Base-by-base conservation (phyloP, 2,797 vertebrate species). In the Sebastes steindachneri region DNA sequence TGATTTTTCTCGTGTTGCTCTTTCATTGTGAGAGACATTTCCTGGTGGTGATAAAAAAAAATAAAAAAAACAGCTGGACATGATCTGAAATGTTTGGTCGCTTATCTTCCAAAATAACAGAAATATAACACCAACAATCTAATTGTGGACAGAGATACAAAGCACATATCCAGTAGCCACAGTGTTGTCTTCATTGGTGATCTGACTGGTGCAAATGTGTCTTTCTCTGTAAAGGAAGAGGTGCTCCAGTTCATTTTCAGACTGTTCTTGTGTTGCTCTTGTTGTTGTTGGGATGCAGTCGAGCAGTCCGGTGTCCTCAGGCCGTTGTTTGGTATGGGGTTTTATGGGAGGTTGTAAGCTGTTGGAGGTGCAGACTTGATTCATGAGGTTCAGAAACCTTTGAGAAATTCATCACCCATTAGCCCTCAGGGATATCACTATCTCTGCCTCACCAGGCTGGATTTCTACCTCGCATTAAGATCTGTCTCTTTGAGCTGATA, bases 331-430 rank as follows among this genome's bases (percentile, higher is more conserved):
- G 31, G 17, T 66, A 2, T 37, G 73, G 28, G 51, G 68, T 68
- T 57, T 73, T 64, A 63, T 73, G 63, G 81, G 67, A 65, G 41
- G 58, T n/a, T 57, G 41, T 23, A 31, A 70, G 51, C 70, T 37
- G 51, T 75, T 77, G 63, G 66, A 67, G 59, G 69, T n/a, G 41
- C 62, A 58, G 45, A 15, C 68, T 77, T 86, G 84, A 83, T 88
- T 86, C 84, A 86, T 79, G 74, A 74, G 67, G 45, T 75, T 31
- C 45, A 65, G 68, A 65, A 75, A 55, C 65, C 64, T 29, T 54
- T 45, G 73, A 28, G 67, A 35, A 64, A 80, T 73, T 73, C 48
- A 83, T 86, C 76, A 69, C 48, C 54, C 37, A 3, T 60, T 48
- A 71, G 12, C 72, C 74, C 68, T 48, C 63, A 7, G 79, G 76